Evolutionary conservation across 2,797 vertebrate species (phyloP), one percentile per base, ranked within the genome.

Genomic region (Anguilla megastoma): DNA sequence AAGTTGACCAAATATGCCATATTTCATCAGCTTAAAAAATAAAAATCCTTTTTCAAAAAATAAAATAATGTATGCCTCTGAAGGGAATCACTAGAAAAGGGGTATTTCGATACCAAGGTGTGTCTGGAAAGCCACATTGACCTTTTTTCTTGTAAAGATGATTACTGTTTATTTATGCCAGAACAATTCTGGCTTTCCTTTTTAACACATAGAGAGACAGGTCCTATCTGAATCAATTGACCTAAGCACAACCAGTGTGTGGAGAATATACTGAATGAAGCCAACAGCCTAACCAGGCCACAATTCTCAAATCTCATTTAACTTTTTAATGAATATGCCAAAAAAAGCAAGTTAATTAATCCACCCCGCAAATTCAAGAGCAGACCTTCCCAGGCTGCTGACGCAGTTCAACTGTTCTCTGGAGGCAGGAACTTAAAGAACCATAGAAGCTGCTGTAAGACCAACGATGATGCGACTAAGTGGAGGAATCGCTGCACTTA

Each of bases 321-420:
- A 89, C 88, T 80, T 74, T 90, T 84, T 91, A 91, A 92, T 90
- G 91, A 93, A 90, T 89, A 90, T 86, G 90, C 92, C 89, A 91
- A 87, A 86, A 92, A 92, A 93, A 94, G 90, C 94, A 92, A 94
- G 93, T 94, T 95, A 94, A 95, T 95, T 92, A 87, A 91, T 93
- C 92, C 87, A 87, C 88, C 86, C 88, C 63, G 85, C 86, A 89
- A 89, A 90, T 90, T 84, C 88, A 89, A 79, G 52, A 82, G n/a
- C 60, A 85, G 84, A 56, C 76, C 71, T 88, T 89, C 85, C 88
- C 90, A 71, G 89, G 89, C 66, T 90, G 88, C 52, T 66, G 84
- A 88, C 88, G 88, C 58, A 87, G 76, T 87, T 87, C 54, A n/a
- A 66, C 76, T 21, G 36, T 10, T 89, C 91, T 91, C 90, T 71